Base-by-base conservation (phyloP, 2,113 vertebrate genomes). In the Peromyscus maniculatus region DNA sequence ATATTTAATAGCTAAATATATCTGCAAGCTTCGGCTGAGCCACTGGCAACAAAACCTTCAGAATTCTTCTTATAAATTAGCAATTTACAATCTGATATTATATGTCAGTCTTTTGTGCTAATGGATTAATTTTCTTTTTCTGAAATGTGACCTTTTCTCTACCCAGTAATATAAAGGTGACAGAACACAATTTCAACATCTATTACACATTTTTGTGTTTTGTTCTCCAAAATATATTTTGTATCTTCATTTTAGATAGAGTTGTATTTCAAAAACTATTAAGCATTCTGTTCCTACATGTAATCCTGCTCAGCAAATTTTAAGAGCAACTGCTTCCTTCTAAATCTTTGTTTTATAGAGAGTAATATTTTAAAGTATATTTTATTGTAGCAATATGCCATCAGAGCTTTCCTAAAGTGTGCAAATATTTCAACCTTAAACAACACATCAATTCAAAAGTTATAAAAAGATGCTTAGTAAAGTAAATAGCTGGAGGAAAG, bases 41-140 rank as follows among this genome's bases (percentile, higher is more conserved):
- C 16, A 84, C 33, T 49, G 89, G 52, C 88, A 80, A 95, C 17
- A 87, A 95, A 94, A 79, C 7, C n/a, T 91, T 26, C 28, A 79
- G 39, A 74, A 19, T 77, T 82, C 31, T 87, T 77, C 46, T 84
- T 77, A 3, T 71, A 93, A 86, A 17, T 96, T 95, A 96, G 16
- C 7, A 72, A 84, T 95, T 86, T 95, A 67, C 67, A 88, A 92
- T 90, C 7, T 91, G 74, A 69, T 90, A 80, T 59, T 39, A 36
- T 28, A 39, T 95, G 91, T 95, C 67, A 67, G 22, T 90, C 28
- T 62, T 93, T 17, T 55, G 64, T 91, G 64, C 64, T 91, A 95
- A 94, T 77, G 10, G 66, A 92, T 88, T 90, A 33, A 80, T 92
- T 97, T 97, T 94, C 87, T 95, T 92, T 83, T 94, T 96, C 91